Evolutionary conservation across 2,888 invertebrate species (phyloP), one percentile per base, ranked within the genome.

Genomic region (Aspidapion aeneum): DNA sequence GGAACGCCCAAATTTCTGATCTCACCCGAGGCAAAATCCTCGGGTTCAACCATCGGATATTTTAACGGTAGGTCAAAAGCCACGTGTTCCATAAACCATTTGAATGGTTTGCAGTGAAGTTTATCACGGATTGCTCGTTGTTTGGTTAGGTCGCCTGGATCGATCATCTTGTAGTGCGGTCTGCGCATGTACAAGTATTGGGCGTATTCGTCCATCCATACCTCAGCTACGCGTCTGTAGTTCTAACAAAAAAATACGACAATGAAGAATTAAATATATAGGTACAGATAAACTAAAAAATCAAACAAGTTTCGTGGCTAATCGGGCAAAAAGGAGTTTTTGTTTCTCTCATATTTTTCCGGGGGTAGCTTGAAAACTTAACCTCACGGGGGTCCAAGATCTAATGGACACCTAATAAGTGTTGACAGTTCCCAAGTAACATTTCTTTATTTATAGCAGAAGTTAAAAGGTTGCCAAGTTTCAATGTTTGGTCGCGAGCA

Each of bases 141-240:
- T 65, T 86, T 83, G 0, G 86, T 82, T 58, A 98, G 78, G 80
- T 97, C 91, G 0, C 97, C 96, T 0, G 93, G 83, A 77, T 93
- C 87, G n/a, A 95, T 82, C 1, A 78, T 76, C 16, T 85, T 81
- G 74, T 93, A 91, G 74, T 90, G 89, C 0, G 96, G 91, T 22
- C 91, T 83, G 0, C 94, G 84, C 66, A 82, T 80, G 81, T 97
- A 98, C 60, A 98, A 78, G 75, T 87, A 89, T 70, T 96, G 85
- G 1, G 93, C 93, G 78, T 96, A 98, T 74, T 98, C 97, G 76
- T 98, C 98, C 97, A 98, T 97, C 98, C 98, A 98, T 1, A 98
- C 97, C 73, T 94, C 95, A 0, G 96, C 96, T 0, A 97, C 96
- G 64, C 97, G 86, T 52, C 90, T 87, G 79, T 94, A 95, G 80